Evolutionary conservation across 2,888 invertebrate genomes (phyloP), one percentile per base, ranked within the genome.

Genomic region (Eledone cirrhosa): DNA sequence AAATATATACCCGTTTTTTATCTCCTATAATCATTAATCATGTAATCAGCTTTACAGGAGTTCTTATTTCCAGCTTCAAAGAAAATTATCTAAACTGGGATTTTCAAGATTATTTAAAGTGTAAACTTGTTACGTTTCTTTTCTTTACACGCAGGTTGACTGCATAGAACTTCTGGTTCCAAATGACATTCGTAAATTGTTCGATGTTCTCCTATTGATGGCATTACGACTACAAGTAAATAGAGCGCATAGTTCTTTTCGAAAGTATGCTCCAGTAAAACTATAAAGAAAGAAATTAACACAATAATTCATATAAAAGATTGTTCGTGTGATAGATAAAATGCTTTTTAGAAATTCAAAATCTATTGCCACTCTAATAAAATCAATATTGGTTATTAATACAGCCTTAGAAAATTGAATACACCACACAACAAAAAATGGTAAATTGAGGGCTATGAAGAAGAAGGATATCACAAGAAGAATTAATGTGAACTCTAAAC

Each of bases 211-310:
- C 8, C 67, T 33, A 1, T 47, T 33, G 5, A 59, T 13, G 24
- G 29, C 24, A 19, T 22, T 48, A 67, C 69, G 74, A 29, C 22
- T 77, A 19, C 33, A 59, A 22, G 41, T 75, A 65, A 85, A 84
- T 53, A 85, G 77, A 78, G 82, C 80, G 24, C 82, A 83, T 59
- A 88, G 81, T 79, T 87, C 86, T 13, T 82, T 81, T 24, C 89
- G 82, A 81, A 89, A 89, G 80, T 87, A 87, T 22, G 87, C 86
- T 0, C 89, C 88, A 0, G 89, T 87, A 33, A 89, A 84, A 80
- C 85, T 86, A 78, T 88, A 89, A 63, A 89, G 83, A 81, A 89
- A 88, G 79, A 89, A 89, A 82, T 89, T 89, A 31, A 87, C 83
- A 79, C 88, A 88, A 80, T 88, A 89, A 81, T 89, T 89, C 80